Evolutionary conservation across 2,888 invertebrate genomes (phyloP).

Genomic region (Scaptomyza parva): DNA sequence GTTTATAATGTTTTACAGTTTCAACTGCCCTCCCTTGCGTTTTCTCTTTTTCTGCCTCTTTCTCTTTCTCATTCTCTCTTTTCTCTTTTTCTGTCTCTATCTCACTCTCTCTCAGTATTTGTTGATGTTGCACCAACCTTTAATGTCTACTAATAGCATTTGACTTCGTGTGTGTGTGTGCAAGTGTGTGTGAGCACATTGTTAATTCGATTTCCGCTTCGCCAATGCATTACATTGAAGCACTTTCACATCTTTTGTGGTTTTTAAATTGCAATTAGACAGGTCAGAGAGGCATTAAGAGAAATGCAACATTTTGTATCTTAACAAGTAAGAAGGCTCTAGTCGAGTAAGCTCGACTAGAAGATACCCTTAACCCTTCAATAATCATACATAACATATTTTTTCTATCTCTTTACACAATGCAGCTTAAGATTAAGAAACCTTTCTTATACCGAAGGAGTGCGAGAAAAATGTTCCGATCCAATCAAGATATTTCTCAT

Average conservation of each 20-base stretch:
- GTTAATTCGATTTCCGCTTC: conserved; percentile 66
- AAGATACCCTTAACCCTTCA: too few relatives aligned
- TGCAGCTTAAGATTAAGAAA: too few relatives aligned
- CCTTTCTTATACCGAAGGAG: too few relatives aligned
- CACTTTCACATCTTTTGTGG: conserved; percentile 51
- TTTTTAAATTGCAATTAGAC: conserved; percentile 63
- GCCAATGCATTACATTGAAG: conserved; percentile 29
- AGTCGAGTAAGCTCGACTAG: too few relatives aligned
- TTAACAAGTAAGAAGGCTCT: too few relatives aligned
- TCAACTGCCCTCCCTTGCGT: too few relatives aligned
- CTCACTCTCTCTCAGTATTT: background rate
- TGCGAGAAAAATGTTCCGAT: too few relatives aligned
- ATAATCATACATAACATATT: too few relatives aligned
- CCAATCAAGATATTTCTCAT: background rate
- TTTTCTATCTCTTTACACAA: too few relatives aligned
- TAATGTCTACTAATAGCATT: conserved; percentile 43
- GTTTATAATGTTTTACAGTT: conserved; percentile 11
- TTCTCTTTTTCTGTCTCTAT: too few relatives aligned
- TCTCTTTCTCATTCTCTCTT: too few relatives aligned
- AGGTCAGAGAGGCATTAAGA: conserved; percentile 20
- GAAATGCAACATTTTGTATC: too few relatives aligned
- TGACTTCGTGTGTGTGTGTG: conserved; percentile 45
- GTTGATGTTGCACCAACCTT: background rate
- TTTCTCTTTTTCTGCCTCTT: background rate
- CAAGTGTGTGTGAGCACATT: conserved; percentile 31